Evolutionary conservation across 2,113 vertebrate genomes (phyloP).

Genomic region (Cygnus atratus): DNA sequence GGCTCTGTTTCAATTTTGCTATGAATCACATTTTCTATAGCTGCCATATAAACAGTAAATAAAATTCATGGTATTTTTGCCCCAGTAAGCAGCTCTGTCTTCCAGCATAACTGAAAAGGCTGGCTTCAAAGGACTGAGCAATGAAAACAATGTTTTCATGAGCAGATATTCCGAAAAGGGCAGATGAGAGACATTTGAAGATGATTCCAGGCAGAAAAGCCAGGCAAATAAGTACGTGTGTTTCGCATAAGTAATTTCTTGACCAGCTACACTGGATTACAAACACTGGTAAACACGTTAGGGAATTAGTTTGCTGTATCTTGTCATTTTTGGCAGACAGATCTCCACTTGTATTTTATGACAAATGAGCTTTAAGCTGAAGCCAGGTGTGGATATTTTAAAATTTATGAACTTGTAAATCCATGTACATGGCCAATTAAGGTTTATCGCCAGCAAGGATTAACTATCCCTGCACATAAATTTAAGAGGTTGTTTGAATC

Average conservation of each 20-base stretch:
- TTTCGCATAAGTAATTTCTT: not conserved
- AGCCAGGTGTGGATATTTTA: constrained; percentile 52
- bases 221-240: not conserved
- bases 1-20: not conserved
- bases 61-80: constrained; percentile 53
- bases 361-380: constrained; percentile 43
- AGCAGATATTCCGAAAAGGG: constrained; percentile 39
- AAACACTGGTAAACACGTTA: not conserved
- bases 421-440: constrained; percentile 33
- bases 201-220: not conserved
- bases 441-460: constrained; percentile 32
- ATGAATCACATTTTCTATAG: constrained; percentile 38
- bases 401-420: constrained; percentile 70
- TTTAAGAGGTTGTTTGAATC: constrained; percentile 26
- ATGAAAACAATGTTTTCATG: constrained; percentile 12
- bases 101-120: constrained; percentile 13
- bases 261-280: constrained; percentile 32
- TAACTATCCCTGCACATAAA: constrained; percentile 11
- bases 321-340: constrained; percentile 12
- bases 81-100: constrained; percentile 65
- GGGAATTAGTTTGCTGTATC: not conserved
- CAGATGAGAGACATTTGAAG: not conserved
- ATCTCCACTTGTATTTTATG: constrained; percentile 39
- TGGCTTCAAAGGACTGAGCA: constrained; percentile 24
- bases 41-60: constrained; percentile 58